Base-by-base conservation (phyloP, 2,888 invertebrate species). In the Catocala nupta region DNA sequence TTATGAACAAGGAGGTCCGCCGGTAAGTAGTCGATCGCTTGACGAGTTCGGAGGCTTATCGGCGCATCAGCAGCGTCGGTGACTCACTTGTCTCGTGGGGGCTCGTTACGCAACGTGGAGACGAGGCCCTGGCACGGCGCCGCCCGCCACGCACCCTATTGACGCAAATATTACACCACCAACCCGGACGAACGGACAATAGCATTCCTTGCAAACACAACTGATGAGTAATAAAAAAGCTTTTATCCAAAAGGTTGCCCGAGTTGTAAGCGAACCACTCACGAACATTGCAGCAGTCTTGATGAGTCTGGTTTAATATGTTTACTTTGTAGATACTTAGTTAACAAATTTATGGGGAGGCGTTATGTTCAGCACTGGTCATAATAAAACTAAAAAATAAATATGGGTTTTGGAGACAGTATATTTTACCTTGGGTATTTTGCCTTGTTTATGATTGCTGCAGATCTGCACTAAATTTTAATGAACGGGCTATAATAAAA, bases 31-130 rank as follows among this genome's bases (percentile, higher is more conserved):
- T n/a, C 6, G 39, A n/a, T 51, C 36, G 34, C 49, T 34, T 10
- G 36, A 25, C 56, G 64, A 65, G 65, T 63, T 53, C 57, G 67
- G 66, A 61, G 67, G 57, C 65, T 78, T 85, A 81, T 83, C 85
- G 58, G 55, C 51, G 55, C 78, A 39, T 39, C 36, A 81, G 82
- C 82, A 77, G 36, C 48, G 72, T 54, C 45, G 50, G 70, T 81
- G 84, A 83, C 65, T 84, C 84, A 86, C 80, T 82, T 75, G 83
- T 80, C 81, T 81, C 73, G 83, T 78, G 71, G 65, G 73, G 73
- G 81, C 60, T 74, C 81, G 81, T 82, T 82, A 77, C 81, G 84
- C 81, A 83, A 78, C 59, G 65, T 25, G 25, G 25, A 55, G 55
- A 39, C 25, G 48, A n/a, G 49, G n/a, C 36, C 9, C 42, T 36